Evolutionary conservation across 2,888 invertebrate species (phyloP).

Genomic region (Phyto melanocephala): DNA sequence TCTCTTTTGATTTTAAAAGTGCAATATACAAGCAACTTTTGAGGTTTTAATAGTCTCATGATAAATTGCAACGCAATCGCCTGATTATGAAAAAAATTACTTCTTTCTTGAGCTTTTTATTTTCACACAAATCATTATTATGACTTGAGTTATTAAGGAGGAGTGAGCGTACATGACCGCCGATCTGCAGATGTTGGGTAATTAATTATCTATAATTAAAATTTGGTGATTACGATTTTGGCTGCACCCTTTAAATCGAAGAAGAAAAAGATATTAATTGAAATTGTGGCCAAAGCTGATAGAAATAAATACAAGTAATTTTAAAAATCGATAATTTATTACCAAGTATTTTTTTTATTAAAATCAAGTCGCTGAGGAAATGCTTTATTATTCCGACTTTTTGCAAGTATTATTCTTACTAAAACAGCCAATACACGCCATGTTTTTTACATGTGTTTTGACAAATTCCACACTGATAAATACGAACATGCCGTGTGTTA

Average conservation of each 20-base stretch:
- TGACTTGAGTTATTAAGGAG: slow-evolving; percentile 24
- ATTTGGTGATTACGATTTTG: slow-evolving; percentile 7
- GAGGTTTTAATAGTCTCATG: slow-evolving; percentile 36
- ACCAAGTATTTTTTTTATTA: too few species aligned
- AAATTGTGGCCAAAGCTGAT: neutral
- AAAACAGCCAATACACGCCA: too few species aligned
- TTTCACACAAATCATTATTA: slow-evolving; percentile 52
- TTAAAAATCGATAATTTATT: too few species aligned
- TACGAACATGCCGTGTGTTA: too few species aligned
- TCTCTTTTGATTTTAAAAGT: neutral
- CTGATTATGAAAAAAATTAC: slow-evolving; percentile 29
- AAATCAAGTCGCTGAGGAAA: too few species aligned
- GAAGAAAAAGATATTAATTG: neutral
- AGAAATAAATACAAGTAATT: too few species aligned
- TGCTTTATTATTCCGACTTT: too few species aligned
- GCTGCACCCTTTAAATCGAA: neutral
- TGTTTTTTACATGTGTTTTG: too few species aligned
- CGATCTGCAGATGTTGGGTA: slow-evolving; percentile 42
- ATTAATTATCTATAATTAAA: slow-evolving; percentile 54
- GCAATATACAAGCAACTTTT: neutral
- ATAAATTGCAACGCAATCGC: slow-evolving; percentile 48
- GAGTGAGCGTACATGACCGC: neutral
- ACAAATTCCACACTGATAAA: too few species aligned
- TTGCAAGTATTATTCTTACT: too few species aligned
- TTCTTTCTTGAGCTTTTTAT: slow-evolving; percentile 15